These are phyloP conservation scores for Kradibia gibbosae DNA, from an alignment of 1,140 invertebrate species.

Conservation along the genomic window DNA sequence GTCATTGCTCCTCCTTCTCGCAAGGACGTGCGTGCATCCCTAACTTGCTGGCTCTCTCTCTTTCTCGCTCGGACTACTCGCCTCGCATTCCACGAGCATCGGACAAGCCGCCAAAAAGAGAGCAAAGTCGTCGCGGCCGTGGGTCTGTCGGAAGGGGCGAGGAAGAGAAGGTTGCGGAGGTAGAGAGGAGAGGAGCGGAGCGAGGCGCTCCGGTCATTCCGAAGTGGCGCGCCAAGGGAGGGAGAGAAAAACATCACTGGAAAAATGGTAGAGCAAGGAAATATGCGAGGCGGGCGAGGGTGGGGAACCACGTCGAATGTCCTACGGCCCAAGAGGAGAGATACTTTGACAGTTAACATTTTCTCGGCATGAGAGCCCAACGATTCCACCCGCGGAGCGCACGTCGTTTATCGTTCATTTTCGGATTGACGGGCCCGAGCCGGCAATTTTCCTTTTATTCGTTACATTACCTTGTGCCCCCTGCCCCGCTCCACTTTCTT, in stretches of 20 bases:
- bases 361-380: neutral
- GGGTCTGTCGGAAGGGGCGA: neutral
- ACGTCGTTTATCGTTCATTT: too few species aligned
- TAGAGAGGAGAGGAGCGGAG: neutral
- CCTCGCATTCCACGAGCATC: conserved; percentile 24
- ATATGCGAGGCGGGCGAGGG: neutral
- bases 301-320: neutral
- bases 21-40: conserved; percentile 19
- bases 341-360: conserved; percentile 38
- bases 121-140: neutral
- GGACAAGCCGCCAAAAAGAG: conserved; percentile 31
- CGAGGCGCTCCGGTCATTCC: too few species aligned
- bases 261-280: conserved; percentile 21
- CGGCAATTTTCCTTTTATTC: too few species aligned
- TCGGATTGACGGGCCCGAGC: neutral
- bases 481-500: too few species aligned
- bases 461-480: too few species aligned
- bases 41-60: neutral
- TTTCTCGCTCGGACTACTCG: neutral
- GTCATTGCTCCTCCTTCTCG: conserved; percentile 13
- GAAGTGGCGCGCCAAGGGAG: too few species aligned
- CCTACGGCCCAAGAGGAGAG: neutral
- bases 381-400: neutral
- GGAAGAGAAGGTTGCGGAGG: neutral
- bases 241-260: neutral